These are phyloP conservation scores for Craterocephalus amniculus DNA, from an alignment of 2,797 vertebrate genomes.

Conservation along the genomic window DNA sequence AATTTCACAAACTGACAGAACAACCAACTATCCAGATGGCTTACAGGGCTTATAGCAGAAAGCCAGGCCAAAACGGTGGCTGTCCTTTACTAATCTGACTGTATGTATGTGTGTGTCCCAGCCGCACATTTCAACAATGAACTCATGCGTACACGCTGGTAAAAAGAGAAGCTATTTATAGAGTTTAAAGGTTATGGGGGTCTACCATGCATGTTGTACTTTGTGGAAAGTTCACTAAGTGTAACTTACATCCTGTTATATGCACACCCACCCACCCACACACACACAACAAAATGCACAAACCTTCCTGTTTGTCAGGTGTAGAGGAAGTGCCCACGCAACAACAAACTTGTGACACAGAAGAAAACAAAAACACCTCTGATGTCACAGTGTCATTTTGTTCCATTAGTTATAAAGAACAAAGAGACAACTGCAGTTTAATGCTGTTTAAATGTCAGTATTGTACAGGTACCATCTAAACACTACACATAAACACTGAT, in stretches of 20 bases:
- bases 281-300: conserved; percentile 10
- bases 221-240: conserved; percentile 63
- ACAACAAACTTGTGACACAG: conserved; percentile 53
- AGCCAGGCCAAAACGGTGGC: conserved; percentile 41
- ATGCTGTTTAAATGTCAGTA: not conserved
- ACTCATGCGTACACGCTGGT: conserved; percentile 5
- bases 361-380: conserved; percentile 38
- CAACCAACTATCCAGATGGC: conserved; percentile 41
- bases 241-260: conserved; percentile 54
- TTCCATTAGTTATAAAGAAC: conserved; percentile 29
- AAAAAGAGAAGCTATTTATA: conserved; percentile 55
- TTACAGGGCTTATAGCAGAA: conserved; percentile 25
- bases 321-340: conserved; percentile 61
- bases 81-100: conserved; percentile 34
- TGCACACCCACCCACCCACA: not conserved
- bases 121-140: conserved; percentile 4
- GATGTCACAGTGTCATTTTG: not conserved
- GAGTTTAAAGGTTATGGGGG: conserved; percentile 42
- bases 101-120: conserved; percentile 1
- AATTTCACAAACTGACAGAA: conserved; percentile 42
- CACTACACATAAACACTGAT: not conserved
- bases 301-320: conserved; percentile 68
- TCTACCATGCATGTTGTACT: conserved; percentile 26
- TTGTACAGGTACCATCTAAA: not conserved
- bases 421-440: conserved; percentile 27